These are phyloP conservation scores for Drosophila ezoana DNA, from an alignment of 2,888 invertebrate species.

Conservation along the genomic window DNA sequence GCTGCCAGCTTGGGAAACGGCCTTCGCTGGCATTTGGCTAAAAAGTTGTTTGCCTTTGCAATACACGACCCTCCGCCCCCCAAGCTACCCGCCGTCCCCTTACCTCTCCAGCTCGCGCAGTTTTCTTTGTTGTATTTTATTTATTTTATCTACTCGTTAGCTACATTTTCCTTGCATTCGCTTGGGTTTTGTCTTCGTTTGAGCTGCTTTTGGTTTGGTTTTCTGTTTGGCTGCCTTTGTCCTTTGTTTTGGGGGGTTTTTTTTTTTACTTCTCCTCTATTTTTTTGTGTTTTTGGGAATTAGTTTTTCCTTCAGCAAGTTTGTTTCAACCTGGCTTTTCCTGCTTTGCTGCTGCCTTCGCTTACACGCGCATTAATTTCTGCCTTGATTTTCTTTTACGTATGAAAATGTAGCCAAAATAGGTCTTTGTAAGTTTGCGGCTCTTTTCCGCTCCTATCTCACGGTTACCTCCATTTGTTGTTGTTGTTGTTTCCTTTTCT, in stretches of 20 bases:
- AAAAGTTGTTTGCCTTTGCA: slow-evolving; percentile 68
- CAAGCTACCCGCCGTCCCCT: not conserved
- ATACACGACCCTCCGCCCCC: slow-evolving; percentile 22
- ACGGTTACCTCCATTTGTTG: slow-evolving; percentile 10
- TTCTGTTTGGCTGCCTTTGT: slow-evolving; percentile 33
- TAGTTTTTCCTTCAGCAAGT: slow-evolving; percentile 49
- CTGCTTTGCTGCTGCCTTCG: slow-evolving; percentile 33
- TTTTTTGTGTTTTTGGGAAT: slow-evolving; percentile 29
- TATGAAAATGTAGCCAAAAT: slow-evolving; percentile 36
- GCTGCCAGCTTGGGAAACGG: slow-evolving; percentile 52
- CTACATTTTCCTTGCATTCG: slow-evolving; percentile 48
- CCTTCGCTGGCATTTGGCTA: slow-evolving; percentile 74
- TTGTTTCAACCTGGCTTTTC: slow-evolving; percentile 49
- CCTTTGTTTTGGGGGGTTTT: slow-evolving; percentile 30
- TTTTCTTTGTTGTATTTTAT: slow-evolving; percentile 49
- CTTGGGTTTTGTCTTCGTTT: slow-evolving; percentile 3
- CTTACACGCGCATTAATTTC: slow-evolving; percentile 69
- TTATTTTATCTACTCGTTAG: slow-evolving; percentile 68
- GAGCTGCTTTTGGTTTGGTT: slow-evolving; percentile 39
- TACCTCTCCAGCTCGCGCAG: slow-evolving; percentile 7
- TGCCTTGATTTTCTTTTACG: slow-evolving; percentile 40
- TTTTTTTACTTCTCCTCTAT: slow-evolving; percentile 3
- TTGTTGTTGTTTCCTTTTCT: slow-evolving; percentile 1
- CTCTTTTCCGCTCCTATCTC: slow-evolving; percentile 35
- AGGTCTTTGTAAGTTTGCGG: slow-evolving; percentile 48